These are phyloP conservation scores for Agonopterix arenella DNA, from an alignment of 2,888 invertebrate genomes.

Conservation along the genomic window DNA sequence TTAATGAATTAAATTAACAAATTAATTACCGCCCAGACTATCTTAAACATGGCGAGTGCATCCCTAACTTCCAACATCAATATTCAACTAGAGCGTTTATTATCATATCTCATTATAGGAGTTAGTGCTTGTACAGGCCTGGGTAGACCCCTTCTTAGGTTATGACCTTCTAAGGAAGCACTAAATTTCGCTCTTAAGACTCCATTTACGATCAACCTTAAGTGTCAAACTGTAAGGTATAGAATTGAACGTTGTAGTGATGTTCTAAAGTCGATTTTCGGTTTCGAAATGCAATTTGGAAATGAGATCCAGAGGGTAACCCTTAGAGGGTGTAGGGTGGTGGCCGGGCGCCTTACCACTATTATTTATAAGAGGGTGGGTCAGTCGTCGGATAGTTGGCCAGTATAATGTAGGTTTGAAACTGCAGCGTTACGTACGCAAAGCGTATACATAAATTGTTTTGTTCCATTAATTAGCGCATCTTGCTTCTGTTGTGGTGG, in stretches of 20 bases:
- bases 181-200: conserved; percentile 42
- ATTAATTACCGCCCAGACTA: conserved; percentile 26
- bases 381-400: conserved; percentile 62
- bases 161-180: conserved; percentile 56
- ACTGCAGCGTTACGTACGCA: conserved; percentile 47
- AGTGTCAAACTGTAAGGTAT: conserved; percentile 18
- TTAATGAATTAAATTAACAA: conserved; percentile 1
- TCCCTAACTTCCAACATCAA: conserved; percentile 71
- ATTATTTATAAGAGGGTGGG: conserved; percentile 75
- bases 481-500: conserved; percentile 8
- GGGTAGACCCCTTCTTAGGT: conserved; percentile 59
- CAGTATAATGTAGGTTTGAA: conserved; percentile 30
- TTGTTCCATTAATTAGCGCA: conserved; percentile 53
- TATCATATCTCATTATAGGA: conserved; percentile 78
- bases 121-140: conserved; percentile 70
- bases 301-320: conserved; percentile 72
- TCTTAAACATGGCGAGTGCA: conserved; percentile 63
- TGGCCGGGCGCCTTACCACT: conserved; percentile 65
- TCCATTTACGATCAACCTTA: conserved; percentile 26
- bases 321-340: conserved; percentile 57
- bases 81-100: conserved; percentile 73
- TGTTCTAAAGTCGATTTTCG: conserved; percentile 68
- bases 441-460: conserved; percentile 56
- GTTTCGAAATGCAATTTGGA: conserved; percentile 74
- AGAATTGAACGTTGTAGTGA: conserved; percentile 24